Conservation (phyloP, 2,888 invertebrate species). For the Dione juno region DNA sequence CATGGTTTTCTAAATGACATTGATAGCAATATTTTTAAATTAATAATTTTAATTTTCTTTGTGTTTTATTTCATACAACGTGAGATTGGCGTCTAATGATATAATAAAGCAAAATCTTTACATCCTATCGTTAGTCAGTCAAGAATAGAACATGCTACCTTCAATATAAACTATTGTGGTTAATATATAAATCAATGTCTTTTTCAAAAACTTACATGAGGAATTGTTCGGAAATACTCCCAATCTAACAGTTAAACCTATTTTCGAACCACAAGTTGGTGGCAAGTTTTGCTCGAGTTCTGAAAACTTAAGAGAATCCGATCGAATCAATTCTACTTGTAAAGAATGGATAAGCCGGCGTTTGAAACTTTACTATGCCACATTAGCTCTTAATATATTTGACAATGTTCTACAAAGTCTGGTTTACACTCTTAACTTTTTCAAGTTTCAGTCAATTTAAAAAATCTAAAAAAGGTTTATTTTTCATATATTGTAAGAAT, state of each 20-base stretch:
- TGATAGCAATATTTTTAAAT: neutral
- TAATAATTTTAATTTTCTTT: neutral
- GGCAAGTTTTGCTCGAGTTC: slow-evolving; percentile 66
- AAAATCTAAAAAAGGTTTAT: too few species aligned
- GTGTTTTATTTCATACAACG: too few species aligned
- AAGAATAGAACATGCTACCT: neutral
- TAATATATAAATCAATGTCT: slow-evolving; percentile 69
- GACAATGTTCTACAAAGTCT: neutral
- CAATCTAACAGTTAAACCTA: slow-evolving; percentile 71
- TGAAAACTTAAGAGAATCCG: slow-evolving; percentile 66
- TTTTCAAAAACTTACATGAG: slow-evolving; percentile 63
- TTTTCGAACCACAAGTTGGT: slow-evolving; percentile 68
- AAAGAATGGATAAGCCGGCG: slow-evolving; percentile 68
- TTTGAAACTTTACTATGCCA: slow-evolving; percentile 56
- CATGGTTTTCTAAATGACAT: slow-evolving; percentile 9
- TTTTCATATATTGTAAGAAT: too few species aligned
- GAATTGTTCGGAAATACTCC: slow-evolving; percentile 73
- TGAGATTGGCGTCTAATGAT: neutral
- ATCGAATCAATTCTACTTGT: slow-evolving; percentile 75
- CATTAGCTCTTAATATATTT: slow-evolving; percentile 27
- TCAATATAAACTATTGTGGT: neutral
- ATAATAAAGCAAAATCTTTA: neutral
- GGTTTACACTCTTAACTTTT: neutral
- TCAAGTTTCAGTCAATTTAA: neutral
- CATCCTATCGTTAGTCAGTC: neutral